Percentiles rank a stretch among this genome's conserved stretches.
These are phyloP conservation scores for Casuarius casuarius DNA, from an alignment of 2,113 vertebrate species.

Conservation along the genomic window DNA sequence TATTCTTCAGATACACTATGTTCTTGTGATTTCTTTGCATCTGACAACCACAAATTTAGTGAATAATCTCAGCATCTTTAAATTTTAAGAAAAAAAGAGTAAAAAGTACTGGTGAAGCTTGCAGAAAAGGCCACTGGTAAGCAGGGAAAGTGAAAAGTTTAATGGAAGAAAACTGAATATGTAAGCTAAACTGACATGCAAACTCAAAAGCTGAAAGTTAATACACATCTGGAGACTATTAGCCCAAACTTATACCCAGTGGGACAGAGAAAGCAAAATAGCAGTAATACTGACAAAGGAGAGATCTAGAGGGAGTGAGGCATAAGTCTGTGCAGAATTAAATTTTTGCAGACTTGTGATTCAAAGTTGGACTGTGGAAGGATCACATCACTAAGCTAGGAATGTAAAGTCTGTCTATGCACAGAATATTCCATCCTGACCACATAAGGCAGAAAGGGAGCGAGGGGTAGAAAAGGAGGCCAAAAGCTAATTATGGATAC, in stretches of 20 bases:
- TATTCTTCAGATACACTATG: neutral
- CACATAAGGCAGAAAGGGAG: neutral
- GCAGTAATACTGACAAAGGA: constrained; percentile 25
- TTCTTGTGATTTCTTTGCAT: neutral
- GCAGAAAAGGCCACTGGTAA: neutral
- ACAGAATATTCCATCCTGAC: neutral
- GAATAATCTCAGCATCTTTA: neutral
- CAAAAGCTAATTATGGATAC: neutral
- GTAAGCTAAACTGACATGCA: neutral
- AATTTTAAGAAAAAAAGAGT: neutral
- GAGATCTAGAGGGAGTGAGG: constrained; percentile 14
- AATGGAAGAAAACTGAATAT: neutral
- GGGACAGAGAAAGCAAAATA: constrained; percentile 54
- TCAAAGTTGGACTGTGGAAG: neutral
- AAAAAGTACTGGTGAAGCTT: neutral
- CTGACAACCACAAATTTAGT: neutral
- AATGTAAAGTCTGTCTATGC: neutral
- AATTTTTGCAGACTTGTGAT: neutral
- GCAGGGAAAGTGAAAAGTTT: neutral
- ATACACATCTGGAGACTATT: constrained; percentile 61
- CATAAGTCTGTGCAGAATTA: neutral
- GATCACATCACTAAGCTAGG: neutral
- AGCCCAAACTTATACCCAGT: constrained; percentile 26
- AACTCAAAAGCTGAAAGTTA: constrained; percentile 31
- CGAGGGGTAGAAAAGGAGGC: neutral